Base-by-base conservation (phyloP, 2,888 invertebrate species). In the Aplocera efformata region DNA sequence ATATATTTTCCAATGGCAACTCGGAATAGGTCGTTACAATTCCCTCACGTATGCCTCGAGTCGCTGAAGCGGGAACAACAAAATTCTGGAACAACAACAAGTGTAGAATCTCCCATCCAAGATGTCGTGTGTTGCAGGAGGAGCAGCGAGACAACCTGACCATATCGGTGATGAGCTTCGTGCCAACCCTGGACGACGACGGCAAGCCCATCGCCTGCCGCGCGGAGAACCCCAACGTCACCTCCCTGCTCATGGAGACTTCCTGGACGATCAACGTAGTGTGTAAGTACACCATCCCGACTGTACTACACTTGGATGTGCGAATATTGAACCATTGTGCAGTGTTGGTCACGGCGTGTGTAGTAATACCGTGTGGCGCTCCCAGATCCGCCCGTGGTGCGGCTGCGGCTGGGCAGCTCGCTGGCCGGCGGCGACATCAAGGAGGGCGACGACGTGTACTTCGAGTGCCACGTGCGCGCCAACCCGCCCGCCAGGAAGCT, bases 391-490 rank as follows among this genome's bases (percentile, higher is more conserved):
- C 96, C 96, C 31, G 92, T 95, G 70, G 95, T 96, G 49, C 91
- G 93, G 37, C 80, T 96, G 59, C 90, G 93, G 47, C 90, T 96
- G 56, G 96, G 96, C 67, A 94, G 94, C 69, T 96, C 96, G 42
- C 89, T 96, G 57, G 93, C 94, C 63, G 92, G 95, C 42, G 93
- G 94, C 55, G 96, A 96, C 88, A 96, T 96, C 88, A 96, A 96
- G 80, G 96, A 96, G 81, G 96, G 96, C 34, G 96, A 96, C 69
- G 96, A 96, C 85, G 96, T 96, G 46, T 96, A 96, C 89, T 96
- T 96, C 83, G 96, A 96, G 88, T 96, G 96, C 85, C 95, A 95
- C 89, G 95, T 96, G 67, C 92, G 94, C 67, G 94, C 96, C 62
- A 96, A 96, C 88, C 96, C 96, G 23, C 92, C 92, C 49, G 94